Percentiles rank a stretch among this genome's conserved stretches.
These are phyloP conservation scores for Dendroctonus valens DNA, from an alignment of 1,140 invertebrate species.

Conservation along the genomic window DNA sequence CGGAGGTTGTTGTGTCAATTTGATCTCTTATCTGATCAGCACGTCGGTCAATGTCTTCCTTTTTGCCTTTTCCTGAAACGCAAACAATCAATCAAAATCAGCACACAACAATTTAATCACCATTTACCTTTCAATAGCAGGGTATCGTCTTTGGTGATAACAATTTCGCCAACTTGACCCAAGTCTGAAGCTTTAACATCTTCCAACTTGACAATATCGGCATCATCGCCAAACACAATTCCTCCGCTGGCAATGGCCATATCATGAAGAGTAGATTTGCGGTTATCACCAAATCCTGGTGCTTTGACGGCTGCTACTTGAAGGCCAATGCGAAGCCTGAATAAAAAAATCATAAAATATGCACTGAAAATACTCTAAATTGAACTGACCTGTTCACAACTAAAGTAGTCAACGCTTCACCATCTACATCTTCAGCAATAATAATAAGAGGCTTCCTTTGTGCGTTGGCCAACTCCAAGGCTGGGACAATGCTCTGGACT, in stretches of 20 bases:
- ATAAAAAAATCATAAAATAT: not conserved
- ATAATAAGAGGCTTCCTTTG: constrained; percentile 95
- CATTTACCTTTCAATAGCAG: constrained; percentile 81
- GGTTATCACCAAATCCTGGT: constrained; percentile 98
- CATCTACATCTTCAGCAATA: constrained; percentile 98
- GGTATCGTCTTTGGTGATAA: constrained; percentile 98
- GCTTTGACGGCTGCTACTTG: constrained; percentile 99
- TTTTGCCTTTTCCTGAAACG: constrained; percentile 65
- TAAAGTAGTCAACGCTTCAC: constrained; percentile 95
- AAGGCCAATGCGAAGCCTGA: constrained; percentile 90
- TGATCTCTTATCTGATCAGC: constrained; percentile 93
- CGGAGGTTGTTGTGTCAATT: constrained; percentile 91
- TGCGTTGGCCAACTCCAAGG: constrained; percentile 92
- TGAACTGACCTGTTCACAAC: constrained; percentile 83
- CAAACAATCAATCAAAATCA: constrained; percentile 7
- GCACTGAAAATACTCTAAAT: not conserved
- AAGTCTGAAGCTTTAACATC: constrained; percentile 88
- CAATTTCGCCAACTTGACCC: constrained; percentile 91
- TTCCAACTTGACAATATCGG: constrained; percentile 93
- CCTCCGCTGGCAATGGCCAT: constrained; percentile 98
- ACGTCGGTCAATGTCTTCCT: constrained; percentile 83
- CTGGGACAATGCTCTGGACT: constrained; percentile 96
- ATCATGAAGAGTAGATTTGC: constrained; percentile 94
- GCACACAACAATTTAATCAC: not conserved
- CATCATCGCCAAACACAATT: constrained; percentile 97